Base-by-base conservation (phyloP, 2,113 vertebrate species). In the Corydoras sp. region DNA sequence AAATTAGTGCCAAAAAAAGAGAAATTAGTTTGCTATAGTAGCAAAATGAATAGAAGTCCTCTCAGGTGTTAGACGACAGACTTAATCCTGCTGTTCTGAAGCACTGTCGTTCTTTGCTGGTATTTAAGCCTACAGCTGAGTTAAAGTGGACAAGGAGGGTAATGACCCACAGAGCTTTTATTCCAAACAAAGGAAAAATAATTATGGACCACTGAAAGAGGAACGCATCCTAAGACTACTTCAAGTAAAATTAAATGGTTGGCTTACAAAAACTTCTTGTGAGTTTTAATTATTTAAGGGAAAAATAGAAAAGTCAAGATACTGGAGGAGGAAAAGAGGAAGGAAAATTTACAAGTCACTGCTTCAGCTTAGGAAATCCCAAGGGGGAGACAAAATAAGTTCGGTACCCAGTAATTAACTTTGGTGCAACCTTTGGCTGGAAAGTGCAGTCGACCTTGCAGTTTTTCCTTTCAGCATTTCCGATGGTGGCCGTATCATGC, bases 331-430 rank as follows among this genome's bases (percentile, higher is more conserved):
- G 29, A 60, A 31, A 74, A 77, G 66, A 69, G 61, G 58, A 68
- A 75, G 35, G 35, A 29, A 62, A 69, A 75, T 77, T 77, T 51
- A 68, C 62, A 60, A 77, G 69, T 77, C 60, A 70, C 66, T 75
- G 68, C 62, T 73, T 74, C 74, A 60, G 64, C 71, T 10, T 30
- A 58, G 31, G 60, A 76, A 76, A 69, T 76, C 78, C 69, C 75
- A 30, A 11, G 29, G 65, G 71, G 48, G 54, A 53, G 50, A 68
- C 62, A 74, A 74, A 77, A 73, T 82, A 80, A 80, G 76, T 79
- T 79, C 54, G 58, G 73, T 71, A 73, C 71, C 56, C 63, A 56
- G 73, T 81, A 81, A 81, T 81, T 81, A 81, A 81, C 77, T 79
- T 77, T 76, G 68, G 60, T 68, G 72, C 73, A 77, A 72, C 80